Conservation (phyloP, 2,797 vertebrate genomes). For the Pseudopleuronectes americanus region DNA sequence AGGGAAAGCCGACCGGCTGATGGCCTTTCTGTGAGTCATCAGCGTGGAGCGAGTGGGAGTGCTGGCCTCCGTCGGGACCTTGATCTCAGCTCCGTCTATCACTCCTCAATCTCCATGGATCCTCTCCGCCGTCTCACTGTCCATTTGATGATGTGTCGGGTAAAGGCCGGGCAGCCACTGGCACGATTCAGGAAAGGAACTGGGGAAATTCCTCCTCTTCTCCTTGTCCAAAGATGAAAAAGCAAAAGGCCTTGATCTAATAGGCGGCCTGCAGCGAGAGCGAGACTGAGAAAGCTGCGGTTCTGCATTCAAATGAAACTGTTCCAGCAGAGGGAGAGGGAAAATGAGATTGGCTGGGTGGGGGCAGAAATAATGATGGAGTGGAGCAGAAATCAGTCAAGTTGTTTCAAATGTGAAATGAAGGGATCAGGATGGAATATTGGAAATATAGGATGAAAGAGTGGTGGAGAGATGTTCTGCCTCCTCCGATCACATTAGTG, state of each 20-base stretch:
- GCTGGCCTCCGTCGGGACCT: constrained; percentile 60
- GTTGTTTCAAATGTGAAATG: constrained; percentile 13
- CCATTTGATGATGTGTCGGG: constrained; percentile 66
- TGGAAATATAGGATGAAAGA: background rate
- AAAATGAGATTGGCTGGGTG: constrained; percentile 60
- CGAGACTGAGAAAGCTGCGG: constrained; percentile 49
- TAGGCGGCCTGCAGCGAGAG: constrained; percentile 62
- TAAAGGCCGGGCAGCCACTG: constrained; percentile 48
- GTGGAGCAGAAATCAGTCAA: background rate
- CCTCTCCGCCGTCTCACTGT: constrained; percentile 49
- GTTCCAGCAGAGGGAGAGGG: constrained; percentile 54
- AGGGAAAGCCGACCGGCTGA: constrained; percentile 40
- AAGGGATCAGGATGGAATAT: background rate
- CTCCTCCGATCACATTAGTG: background rate
- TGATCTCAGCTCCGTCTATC: constrained; percentile 66
- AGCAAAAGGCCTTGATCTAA: constrained; percentile 67
- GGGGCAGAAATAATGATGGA: constrained; percentile 27
- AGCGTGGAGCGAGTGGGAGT: constrained; percentile 63
- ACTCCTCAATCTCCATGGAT: constrained; percentile 51
- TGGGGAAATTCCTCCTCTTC: constrained; percentile 54
- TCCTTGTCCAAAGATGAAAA: constrained; percentile 66
- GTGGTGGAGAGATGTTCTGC: background rate
- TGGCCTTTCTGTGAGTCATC: constrained; percentile 67
- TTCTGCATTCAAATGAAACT: constrained; percentile 72
- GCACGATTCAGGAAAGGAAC: constrained; percentile 58